Evolutionary conservation across 2,888 invertebrate genomes (phyloP).

Genomic region (Lithosia quadra): DNA sequence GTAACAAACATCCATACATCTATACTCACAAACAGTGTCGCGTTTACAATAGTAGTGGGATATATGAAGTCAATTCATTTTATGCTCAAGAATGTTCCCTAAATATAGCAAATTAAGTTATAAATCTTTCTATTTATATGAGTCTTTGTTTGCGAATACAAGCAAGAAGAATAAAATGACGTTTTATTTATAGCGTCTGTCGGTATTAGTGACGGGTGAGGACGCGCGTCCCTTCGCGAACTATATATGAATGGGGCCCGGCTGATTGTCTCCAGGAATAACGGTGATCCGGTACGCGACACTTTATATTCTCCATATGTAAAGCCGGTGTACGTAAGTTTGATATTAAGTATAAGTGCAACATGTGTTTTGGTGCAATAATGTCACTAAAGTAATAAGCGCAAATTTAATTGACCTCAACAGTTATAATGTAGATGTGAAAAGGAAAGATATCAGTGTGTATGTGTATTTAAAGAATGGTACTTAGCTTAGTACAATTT

Average conservation of each 20-base stretch:
- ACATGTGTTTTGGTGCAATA: conserved; percentile 1
- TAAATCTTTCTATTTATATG: conserved; percentile 29
- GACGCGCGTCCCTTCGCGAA: conserved; percentile 34
- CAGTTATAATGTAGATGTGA: conserved; percentile 1
- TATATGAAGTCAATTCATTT: background rate
- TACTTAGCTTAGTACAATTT: background rate
- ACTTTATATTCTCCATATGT: conserved; percentile 21
- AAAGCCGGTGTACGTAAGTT: conserved; percentile 3
- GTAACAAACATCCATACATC: too few relatives aligned
- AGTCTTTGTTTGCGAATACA: conserved; percentile 39
- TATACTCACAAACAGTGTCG: background rate
- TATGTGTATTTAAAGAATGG: background rate
- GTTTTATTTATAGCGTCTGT: conserved; percentile 49
- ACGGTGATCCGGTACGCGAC: conserved; percentile 37
- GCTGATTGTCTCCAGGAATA: conserved; percentile 46
- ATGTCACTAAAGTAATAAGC: background rate
- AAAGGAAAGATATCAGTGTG: background rate
- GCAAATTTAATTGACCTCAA: background rate
- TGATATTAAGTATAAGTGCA: conserved; percentile 7
- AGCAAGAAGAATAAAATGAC: conserved; percentile 44
- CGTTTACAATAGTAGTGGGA: background rate
- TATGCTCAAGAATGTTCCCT: conserved; percentile 18
- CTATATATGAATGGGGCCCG: conserved; percentile 42
- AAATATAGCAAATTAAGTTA: conserved; percentile 19
- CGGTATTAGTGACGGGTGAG: conserved; percentile 35